Base-by-base conservation (phyloP, 2,113 vertebrate species). In the Esox niger region DNA sequence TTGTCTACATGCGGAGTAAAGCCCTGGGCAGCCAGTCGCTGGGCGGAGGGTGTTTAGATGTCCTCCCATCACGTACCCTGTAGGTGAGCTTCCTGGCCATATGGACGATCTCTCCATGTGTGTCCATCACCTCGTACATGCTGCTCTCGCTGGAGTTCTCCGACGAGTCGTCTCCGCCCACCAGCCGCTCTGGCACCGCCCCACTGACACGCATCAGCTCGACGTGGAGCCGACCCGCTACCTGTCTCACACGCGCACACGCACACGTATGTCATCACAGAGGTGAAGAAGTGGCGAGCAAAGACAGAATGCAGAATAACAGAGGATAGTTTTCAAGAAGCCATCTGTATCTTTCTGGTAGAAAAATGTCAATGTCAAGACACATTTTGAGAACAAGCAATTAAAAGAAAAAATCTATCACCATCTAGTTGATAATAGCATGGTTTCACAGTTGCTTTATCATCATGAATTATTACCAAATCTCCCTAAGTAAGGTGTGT, bases 101-200 rank as follows among this genome's bases (percentile, higher is more conserved):
- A 60, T 95, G 94, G 70, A 97, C 91, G 32, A 96, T 85, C 81
- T 99, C 97, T 32, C 96, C 97, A 0, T 93, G 95, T 84, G 88
- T 94, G 82, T 99, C 96, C 78, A 88, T 89, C 25, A 98, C 91
- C 76, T 99, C 97, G 2, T 94, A 93, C 69, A 92, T 96, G 75
- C 96, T 93, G 21, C 95, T 97, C 77, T 98, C 95, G 21, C 95
- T 98, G 62, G 97, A 98, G 85, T 99, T 98, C 89, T 99, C 97
- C 0, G 97, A 99, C 0, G 95, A 99, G 85, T 98, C 96, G 0
- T 99, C 97, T 58, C 93, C 94, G 5, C 96, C 95, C 0, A 61
- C 90, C 23, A 93, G 69, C 0, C 93, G 93, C 80, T 99, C 96
- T 0, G 95, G 96, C 17, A 96, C 88, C 1, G 87, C 79, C 3